These are phyloP conservation scores for Argyrosomus japonicus DNA, from an alignment of 2,113 vertebrate species.

Conservation along the genomic window DNA sequence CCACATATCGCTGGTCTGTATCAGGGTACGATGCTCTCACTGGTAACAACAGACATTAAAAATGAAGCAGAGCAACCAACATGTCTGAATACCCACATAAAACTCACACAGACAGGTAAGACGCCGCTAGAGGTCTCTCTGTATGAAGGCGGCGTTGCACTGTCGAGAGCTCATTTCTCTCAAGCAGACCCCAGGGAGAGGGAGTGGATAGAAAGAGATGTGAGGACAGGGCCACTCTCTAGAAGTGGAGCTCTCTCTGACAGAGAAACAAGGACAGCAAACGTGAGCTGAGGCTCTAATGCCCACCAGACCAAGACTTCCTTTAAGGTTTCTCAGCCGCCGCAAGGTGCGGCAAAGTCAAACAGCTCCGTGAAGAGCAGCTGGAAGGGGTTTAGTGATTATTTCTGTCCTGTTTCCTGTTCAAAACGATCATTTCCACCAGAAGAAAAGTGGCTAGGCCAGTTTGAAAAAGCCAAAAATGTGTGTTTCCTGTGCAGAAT, in stretches of 20 bases:
- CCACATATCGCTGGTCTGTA: slow-evolving; percentile 38
- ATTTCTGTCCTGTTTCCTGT: slow-evolving; percentile 29
- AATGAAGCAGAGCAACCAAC: slow-evolving; percentile 20
- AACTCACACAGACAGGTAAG: slow-evolving; percentile 27
- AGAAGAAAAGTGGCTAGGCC: neutral
- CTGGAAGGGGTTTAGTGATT: slow-evolving; percentile 26
- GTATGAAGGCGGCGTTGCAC: slow-evolving; percentile 11
- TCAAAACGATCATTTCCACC: slow-evolving; percentile 31
- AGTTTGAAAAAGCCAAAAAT: neutral
- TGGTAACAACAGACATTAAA: slow-evolving; percentile 30
- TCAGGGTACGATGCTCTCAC: slow-evolving; percentile 30
- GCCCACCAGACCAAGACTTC: slow-evolving; percentile 16
- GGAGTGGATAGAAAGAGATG: slow-evolving; percentile 40
- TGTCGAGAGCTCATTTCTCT: slow-evolving; percentile 52
- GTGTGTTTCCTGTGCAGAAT: neutral
- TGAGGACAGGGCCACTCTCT: slow-evolving; percentile 41
- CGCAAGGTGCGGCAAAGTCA: slow-evolving; percentile 36
- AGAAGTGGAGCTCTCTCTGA: slow-evolving; percentile 42
- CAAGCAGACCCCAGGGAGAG: slow-evolving; percentile 31
- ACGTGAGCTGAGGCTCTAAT: slow-evolving; percentile 58
- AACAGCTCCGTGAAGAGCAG: slow-evolving; percentile 18
- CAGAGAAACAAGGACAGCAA: slow-evolving; percentile 42
- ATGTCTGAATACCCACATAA: slow-evolving; percentile 24
- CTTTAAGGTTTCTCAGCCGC: slow-evolving; percentile 30
- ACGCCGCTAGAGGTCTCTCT: slow-evolving; percentile 48